Evolutionary conservation across 2,888 invertebrate genomes (phyloP).

Genomic region (Tinea trinotella): DNA sequence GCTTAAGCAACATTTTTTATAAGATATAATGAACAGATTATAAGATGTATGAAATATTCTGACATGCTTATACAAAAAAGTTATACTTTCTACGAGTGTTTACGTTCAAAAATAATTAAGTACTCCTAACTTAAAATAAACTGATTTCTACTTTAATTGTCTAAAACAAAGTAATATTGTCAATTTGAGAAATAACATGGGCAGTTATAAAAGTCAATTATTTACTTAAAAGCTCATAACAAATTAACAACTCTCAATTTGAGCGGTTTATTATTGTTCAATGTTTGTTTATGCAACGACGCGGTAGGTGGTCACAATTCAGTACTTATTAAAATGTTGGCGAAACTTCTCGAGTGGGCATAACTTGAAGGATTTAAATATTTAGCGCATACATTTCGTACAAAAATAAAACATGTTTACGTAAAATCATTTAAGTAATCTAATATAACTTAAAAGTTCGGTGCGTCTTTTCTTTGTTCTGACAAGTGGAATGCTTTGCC

Average conservation of each 20-base stretch:
- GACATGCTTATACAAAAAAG: too few relatives aligned
- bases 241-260: slow-evolving; percentile 14
- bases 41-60: too few relatives aligned
- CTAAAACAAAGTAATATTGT: slow-evolving; percentile 2
- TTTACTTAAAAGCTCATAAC: slow-evolving; percentile 17
- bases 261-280: slow-evolving; percentile 15
- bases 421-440: neutral
- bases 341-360: neutral
- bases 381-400: neutral
- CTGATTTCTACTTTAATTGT: neutral
- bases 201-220: neutral
- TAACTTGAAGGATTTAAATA: slow-evolving; percentile 3
- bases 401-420: neutral
- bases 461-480: too few relatives aligned
- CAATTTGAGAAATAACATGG: slow-evolving; percentile 7
- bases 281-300: neutral
- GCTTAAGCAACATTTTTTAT: too few relatives aligned
- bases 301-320: neutral
- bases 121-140: too few relatives aligned
- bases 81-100: too few relatives aligned
- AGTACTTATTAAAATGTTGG: neutral
- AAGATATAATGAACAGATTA: too few relatives aligned
- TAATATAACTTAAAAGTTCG: too few relatives aligned
- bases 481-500: too few relatives aligned
- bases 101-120: too few relatives aligned